phyloP scores from a whole-genome alignment of 1,140 invertebrate genomes.

The Phocides pigmalion region DNA sequence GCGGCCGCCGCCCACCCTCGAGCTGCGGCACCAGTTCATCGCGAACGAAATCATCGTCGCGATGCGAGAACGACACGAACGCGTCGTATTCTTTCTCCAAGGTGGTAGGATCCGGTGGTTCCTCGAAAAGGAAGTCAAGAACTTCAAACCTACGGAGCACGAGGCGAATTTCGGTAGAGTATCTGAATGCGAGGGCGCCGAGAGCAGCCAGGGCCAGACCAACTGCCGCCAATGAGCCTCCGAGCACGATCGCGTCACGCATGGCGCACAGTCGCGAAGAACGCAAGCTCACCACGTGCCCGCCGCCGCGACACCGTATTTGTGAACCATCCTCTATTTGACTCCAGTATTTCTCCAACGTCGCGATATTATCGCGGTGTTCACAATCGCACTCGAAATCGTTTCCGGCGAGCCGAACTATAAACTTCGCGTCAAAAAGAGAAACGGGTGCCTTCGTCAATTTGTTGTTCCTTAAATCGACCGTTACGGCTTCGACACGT shows the following conservation, averaged over 20 bases:
- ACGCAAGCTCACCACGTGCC: neutral
- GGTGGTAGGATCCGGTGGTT: conserved; percentile 81
- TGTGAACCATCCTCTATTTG: conserved; percentile 16
- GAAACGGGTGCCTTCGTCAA: conserved; percentile 35
- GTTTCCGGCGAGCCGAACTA: conserved; percentile 42
- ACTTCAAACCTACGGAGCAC: conserved; percentile 86
- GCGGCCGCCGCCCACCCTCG: conserved; percentile 85
- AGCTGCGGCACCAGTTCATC: conserved; percentile 88
- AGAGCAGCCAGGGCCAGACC: conserved; percentile 48
- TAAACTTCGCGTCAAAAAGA: conserved; percentile 35
- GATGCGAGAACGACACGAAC: conserved; percentile 94
- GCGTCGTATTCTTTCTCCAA: conserved; percentile 87
- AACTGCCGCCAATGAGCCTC: conserved; percentile 64
- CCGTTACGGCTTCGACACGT: neutral
- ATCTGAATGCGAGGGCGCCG: conserved; percentile 4
- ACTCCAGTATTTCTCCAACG: conserved; percentile 13
- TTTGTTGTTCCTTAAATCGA: conserved; percentile 48
- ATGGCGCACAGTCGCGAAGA: conserved; percentile 23
- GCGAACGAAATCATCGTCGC: too few species aligned
- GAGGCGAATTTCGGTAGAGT: conserved; percentile 20
- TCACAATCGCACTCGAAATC: conserved; percentile 46
- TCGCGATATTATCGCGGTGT: conserved; percentile 17
- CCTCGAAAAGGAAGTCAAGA: conserved; percentile 86
- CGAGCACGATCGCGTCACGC: conserved; percentile 82
- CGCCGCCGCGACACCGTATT: conserved; percentile 15